Conservation (phyloP, 2,888 invertebrate genomes). For the Drosophila parthenogenetica region DNA sequence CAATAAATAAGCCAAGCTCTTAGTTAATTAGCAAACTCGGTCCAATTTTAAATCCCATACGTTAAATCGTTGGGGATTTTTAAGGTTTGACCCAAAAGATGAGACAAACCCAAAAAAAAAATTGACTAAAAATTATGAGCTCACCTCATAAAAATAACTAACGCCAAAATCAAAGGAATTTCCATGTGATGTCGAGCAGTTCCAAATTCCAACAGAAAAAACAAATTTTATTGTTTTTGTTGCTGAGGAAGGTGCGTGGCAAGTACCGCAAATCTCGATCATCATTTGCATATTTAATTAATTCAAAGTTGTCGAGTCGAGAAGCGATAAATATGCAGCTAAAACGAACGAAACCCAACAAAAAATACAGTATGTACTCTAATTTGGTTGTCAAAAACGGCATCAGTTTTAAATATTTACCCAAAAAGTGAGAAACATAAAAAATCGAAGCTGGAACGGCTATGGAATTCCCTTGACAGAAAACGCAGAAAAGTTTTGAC, state of each 20-base stretch:
- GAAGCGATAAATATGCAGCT: constrained; percentile 55
- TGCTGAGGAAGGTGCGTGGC: constrained; percentile 68
- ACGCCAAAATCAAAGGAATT: constrained; percentile 62
- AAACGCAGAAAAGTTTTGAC: neutral
- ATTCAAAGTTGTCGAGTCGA: constrained; percentile 54
- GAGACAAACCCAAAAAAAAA: constrained; percentile 27
- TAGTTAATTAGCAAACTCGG: constrained; percentile 20
- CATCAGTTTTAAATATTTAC: constrained; percentile 54
- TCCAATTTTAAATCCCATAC: constrained; percentile 16
- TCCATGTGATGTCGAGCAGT: constrained; percentile 54
- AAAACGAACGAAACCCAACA: constrained; percentile 38
- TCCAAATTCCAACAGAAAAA: constrained; percentile 55
- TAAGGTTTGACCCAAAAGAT: constrained; percentile 61
- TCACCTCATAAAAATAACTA: constrained; percentile 77
- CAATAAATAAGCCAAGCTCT: constrained; percentile 32
- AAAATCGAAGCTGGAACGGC: neutral
- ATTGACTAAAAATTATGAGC: constrained; percentile 72
- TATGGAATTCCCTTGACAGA: constrained; percentile 1
- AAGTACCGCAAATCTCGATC: constrained; percentile 71
- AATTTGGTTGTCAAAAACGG: constrained; percentile 78
- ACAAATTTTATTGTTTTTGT: neutral
- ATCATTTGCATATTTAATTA: constrained; percentile 76
- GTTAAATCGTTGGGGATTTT: constrained; percentile 39
- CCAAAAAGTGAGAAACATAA: constrained; percentile 13
- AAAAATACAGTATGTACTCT: constrained; percentile 61